phyloP scores from a whole-genome alignment of 2,888 invertebrate species.

The Caenorhabditis japonica region DNA sequence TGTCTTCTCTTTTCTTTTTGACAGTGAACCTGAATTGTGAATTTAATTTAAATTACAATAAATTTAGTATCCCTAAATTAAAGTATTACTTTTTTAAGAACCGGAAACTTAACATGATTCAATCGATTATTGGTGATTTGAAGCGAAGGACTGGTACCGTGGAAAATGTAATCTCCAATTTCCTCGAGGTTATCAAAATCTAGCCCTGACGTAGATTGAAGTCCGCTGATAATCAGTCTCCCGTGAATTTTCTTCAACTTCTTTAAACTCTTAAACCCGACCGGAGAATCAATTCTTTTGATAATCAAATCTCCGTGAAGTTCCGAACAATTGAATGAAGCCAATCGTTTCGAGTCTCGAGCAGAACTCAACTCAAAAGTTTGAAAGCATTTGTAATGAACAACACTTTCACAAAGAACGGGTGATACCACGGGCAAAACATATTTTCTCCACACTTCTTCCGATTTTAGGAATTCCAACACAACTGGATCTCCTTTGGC shows the following conservation, averaged over 20 bases:
- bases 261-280: not conserved
- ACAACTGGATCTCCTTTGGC: too few species aligned
- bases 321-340: not conserved
- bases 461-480: too few species aligned
- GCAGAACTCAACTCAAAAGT: too few species aligned
- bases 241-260: not conserved
- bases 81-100: not conserved
- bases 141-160: not conserved
- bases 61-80: too few species aligned
- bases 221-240: conserved; percentile 2
- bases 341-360: too few species aligned
- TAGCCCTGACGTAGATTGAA: not conserved
- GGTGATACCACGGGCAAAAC: too few species aligned
- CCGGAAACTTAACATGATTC: not conserved
- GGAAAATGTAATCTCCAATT: too few species aligned
- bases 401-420: too few species aligned
- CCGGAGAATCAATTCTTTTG: not conserved
- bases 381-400: not conserved
- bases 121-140: conserved; percentile 3
- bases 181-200: not conserved
- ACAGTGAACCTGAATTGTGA: not conserved
- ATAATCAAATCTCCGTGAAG: not conserved
- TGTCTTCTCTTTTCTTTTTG: not conserved
- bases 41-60: too few species aligned
- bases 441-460: too few species aligned